phyloP scores from a whole-genome alignment of 2,888 invertebrate genomes.

The Pseudanteris insignis region DNA sequence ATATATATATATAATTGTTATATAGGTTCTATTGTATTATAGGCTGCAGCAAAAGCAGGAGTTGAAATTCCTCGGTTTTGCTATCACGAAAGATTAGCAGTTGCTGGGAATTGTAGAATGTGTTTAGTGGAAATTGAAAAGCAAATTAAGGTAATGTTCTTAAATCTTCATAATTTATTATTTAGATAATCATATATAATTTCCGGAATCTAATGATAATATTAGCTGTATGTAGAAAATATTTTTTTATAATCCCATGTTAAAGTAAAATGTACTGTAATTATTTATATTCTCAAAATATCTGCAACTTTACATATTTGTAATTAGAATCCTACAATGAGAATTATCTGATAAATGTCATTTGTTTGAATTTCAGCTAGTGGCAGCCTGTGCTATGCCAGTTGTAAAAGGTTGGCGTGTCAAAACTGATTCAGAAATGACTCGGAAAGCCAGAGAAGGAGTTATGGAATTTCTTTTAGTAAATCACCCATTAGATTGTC shows the following conservation, averaged over 20 bases:
- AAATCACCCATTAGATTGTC: slow-evolving; percentile 99
- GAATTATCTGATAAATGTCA: no score
- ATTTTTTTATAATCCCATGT: no score
- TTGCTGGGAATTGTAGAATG: slow-evolving; percentile 99
- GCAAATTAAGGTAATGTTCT: slow-evolving; percentile 71
- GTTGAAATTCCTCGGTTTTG: slow-evolving; percentile 99
- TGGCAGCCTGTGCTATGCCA: slow-evolving; percentile 76
- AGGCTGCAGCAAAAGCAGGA: slow-evolving; percentile 95
- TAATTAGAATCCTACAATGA: no score
- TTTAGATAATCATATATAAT: no score
- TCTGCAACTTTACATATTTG: slow-evolving; percentile 2
- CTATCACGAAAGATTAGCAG: slow-evolving; percentile 97
- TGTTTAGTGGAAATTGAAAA: slow-evolving; percentile 99
- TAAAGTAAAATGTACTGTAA: no score
- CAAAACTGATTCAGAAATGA: slow-evolving; percentile 96
- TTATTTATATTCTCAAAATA: no score
- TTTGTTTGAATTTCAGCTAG: no score
- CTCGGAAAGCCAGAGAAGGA: slow-evolving; percentile 78
- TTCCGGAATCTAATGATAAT: no score
- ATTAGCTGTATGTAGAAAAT: no score
- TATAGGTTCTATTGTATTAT: slow-evolving; percentile 49
- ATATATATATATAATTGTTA: neutral
- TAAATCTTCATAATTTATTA: no score
- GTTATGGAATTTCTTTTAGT: slow-evolving; percentile 99
- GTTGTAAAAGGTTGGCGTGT: slow-evolving; percentile 99